Evolutionary conservation across 1,140 invertebrate genomes (phyloP).

Genomic region (Rhopalosiphum maidis): DNA sequence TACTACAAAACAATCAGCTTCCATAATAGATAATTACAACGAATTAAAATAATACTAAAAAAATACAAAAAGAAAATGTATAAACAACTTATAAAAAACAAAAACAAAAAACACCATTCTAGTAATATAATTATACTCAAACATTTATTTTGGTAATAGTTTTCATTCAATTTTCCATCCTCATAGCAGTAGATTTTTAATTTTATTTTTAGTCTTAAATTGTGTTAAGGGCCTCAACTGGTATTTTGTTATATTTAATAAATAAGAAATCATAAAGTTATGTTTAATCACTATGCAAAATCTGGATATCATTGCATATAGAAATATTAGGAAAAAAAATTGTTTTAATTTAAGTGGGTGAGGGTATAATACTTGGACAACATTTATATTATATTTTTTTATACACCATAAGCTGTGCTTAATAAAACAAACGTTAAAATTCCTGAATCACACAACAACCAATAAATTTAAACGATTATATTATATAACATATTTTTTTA

Average conservation of each 20-base stretch:
- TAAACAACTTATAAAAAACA: neutral
- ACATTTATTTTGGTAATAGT: neutral
- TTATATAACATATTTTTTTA: neutral
- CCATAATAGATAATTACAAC: neutral
- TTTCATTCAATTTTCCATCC: neutral
- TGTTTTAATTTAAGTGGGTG: neutral
- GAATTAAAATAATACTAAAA: neutral
- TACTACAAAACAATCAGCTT: slow-evolving; percentile 24
- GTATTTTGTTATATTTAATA: neutral
- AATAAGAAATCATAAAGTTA: neutral
- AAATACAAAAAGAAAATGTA: neutral
- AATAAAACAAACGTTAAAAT: neutral
- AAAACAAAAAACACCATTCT: neutral
- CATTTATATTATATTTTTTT: neutral
- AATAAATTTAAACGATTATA: neutral
- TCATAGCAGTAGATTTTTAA: neutral
- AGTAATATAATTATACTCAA: neutral
- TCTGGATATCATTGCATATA: neutral
- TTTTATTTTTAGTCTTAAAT: neutral
- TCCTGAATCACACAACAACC: neutral
- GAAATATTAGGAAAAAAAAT: neutral
- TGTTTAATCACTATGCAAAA: neutral
- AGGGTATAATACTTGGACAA: neutral
- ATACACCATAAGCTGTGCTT: neutral
- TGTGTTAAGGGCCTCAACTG: neutral